Conservation (phyloP, 2,888 invertebrate species). For the Cantharis flavilabris region DNA sequence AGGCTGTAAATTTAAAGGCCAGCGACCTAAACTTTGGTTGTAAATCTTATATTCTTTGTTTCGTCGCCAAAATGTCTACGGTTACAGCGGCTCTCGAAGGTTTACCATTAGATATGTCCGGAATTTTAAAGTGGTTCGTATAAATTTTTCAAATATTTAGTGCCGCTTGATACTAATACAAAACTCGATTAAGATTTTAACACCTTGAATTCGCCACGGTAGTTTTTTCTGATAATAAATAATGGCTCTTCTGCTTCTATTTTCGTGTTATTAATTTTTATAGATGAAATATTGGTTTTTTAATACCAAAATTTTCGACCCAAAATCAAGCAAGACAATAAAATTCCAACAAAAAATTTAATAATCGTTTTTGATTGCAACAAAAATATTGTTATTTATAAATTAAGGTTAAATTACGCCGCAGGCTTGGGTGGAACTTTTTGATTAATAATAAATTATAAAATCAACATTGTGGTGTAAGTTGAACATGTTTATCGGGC, state of each 20-base stretch:
- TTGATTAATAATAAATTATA: background rate
- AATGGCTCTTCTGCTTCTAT: constrained; percentile 39
- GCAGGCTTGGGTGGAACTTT: background rate
- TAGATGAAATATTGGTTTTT: constrained; percentile 47
- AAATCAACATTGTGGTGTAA: background rate
- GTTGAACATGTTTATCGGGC: background rate
- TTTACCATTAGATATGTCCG: constrained; percentile 14
- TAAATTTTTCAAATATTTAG: background rate
- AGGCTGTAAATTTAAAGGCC: constrained; percentile 28
- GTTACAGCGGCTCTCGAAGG: constrained; percentile 14
- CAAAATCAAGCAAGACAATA: background rate
- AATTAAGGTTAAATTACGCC: background rate
- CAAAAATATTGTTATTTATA: background rate
- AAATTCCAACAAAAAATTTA: background rate
- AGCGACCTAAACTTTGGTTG: constrained; percentile 35
- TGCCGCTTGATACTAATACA: constrained; percentile 28
- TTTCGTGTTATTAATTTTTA: constrained; percentile 42
- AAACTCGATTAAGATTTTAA: constrained; percentile 35
- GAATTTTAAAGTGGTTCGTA: background rate
- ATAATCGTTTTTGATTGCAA: background rate
- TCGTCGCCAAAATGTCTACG: constrained; percentile 41
- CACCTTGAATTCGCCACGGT: constrained; percentile 40
- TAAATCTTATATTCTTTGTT: constrained; percentile 39
- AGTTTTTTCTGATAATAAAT: constrained; percentile 33
- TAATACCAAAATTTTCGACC: constrained; percentile 7